Evolutionary conservation across 1,140 invertebrate genomes (phyloP).

Genomic region (Neodiprion virginianus): DNA sequence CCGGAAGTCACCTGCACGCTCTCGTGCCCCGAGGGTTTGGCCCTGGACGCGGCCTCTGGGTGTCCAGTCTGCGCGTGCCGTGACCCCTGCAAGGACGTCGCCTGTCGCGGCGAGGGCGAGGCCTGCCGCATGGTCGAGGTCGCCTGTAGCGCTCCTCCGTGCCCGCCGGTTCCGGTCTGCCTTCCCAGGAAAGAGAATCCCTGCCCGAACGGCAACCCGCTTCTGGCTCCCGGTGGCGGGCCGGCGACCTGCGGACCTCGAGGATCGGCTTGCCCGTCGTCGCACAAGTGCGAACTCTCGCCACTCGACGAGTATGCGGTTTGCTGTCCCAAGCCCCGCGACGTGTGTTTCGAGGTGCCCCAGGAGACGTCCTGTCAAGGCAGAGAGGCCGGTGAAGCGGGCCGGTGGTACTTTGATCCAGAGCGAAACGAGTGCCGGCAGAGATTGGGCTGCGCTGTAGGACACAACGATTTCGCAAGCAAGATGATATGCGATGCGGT

Average conservation of each 20-base stretch:
- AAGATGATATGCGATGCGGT: conserved; percentile 82
- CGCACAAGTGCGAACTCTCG: conserved; percentile 83
- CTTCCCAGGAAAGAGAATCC: conserved; percentile 79
- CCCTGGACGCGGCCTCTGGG: conserved; percentile 69
- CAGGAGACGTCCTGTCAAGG: conserved; percentile 38
- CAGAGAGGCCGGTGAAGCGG: conserved; percentile 53
- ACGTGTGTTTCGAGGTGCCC: conserved; percentile 80
- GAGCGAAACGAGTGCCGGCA: conserved; percentile 75
- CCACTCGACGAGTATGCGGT: conserved; percentile 80
- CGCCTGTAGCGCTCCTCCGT: conserved; percentile 65
- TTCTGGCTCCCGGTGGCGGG: conserved; percentile 64
- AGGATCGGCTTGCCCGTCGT: conserved; percentile 77
- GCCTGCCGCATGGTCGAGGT: conserved; percentile 68
- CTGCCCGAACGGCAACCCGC: conserved; percentile 71
- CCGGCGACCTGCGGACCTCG: conserved; percentile 75
- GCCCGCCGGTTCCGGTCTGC: conserved; percentile 81
- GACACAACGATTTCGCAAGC: conserved; percentile 89
- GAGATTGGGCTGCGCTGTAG: conserved; percentile 78
- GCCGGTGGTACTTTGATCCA: conserved; percentile 80
- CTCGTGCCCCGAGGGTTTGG: conserved; percentile 73
- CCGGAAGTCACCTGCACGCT: conserved; percentile 67
- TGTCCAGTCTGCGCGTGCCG: conserved; percentile 79
- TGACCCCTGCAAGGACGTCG: conserved; percentile 78
- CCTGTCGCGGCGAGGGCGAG: conserved; percentile 75
- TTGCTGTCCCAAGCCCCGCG: conserved; percentile 85